Evolutionary conservation across 2,888 invertebrate genomes (phyloP), one percentile per base, ranked within the genome.

Genomic region (Heliconius hortense): DNA sequence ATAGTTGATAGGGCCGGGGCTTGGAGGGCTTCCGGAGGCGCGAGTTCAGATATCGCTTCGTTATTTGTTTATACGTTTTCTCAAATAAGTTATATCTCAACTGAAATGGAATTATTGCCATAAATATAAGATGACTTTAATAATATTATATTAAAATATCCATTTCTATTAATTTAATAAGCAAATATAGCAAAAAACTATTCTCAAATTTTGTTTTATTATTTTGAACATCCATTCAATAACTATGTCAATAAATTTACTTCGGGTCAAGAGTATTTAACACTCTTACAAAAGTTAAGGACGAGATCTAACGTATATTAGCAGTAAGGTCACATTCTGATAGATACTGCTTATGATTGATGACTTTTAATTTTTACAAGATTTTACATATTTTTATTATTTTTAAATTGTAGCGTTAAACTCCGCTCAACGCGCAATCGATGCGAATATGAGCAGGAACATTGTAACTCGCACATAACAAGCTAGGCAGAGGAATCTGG

Each of bases 221-320:
- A 68, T 68, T 68, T 68, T 53, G 5, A 53, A 28, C 28, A n/a
- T 68, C 5, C n/a, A 53, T 53, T 43, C 28, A 28, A 67, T 73
- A 73, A 60, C 68, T 76, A 64, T 77, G 75, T 74, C 77, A 78
- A 76, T 72, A 31, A 70, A 63, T 74, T 76, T 39, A 72, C 53
- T 31, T 56, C 15, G 31, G 69, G 69, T 69, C 53, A 74, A 77
- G 73, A 56, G 66, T 48, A 76, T 35, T 60, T 26, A 70, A 62
- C 73, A 75, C 75, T 75, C 70, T 43, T 10, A 73, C 10, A 62
- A 48, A 66, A 70, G 73, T 74, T 74, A 73, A 78, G 77, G 77
- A 77, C 77, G 77, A 60, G 68, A 66, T 64, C 39, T 43, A 76
- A 66, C 64, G 39, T 24, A 15, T 39, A 28, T 62, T 21, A 66